A percentile compares a stretch with the other conserved stretches of the same genome.
phyloP scores from a whole-genome alignment of 1,140 invertebrate species.

The Anastrepha obliqua region DNA sequence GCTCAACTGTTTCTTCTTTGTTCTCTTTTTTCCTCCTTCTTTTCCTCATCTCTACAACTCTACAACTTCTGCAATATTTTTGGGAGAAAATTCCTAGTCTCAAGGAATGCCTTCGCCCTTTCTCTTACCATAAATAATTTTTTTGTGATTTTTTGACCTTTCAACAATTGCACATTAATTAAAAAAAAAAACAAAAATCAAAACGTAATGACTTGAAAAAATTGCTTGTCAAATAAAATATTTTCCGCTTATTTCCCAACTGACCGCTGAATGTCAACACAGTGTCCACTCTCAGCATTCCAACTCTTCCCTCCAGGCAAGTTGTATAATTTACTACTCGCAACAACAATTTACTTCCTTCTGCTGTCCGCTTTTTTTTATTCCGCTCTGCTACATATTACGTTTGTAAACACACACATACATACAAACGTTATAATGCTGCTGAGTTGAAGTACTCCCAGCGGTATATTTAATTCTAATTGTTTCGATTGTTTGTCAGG shows the following conservation, averaged over 20 bases:
- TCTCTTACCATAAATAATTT: too few species aligned
- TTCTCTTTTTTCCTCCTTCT: too few species aligned
- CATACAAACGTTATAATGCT: slow-evolving; percentile 8
- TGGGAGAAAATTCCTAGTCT: too few species aligned
- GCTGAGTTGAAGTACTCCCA: slow-evolving; percentile 59
- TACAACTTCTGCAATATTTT: too few species aligned
- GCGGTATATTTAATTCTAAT: slow-evolving; percentile 69
- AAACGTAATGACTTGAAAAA: neutral
- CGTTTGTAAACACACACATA: neutral
- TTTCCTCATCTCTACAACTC: too few species aligned
- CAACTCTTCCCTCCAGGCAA: neutral
- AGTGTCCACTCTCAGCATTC: neutral
- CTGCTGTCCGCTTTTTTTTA: neutral
- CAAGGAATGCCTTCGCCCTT: too few species aligned
- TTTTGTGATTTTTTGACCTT: too few species aligned
- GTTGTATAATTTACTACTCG: neutral
- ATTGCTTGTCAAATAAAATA: neutral
- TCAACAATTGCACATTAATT: too few species aligned
- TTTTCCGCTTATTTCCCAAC: slow-evolving; percentile 38
- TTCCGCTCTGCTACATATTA: neutral
- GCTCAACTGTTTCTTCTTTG: too few species aligned
- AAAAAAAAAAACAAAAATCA: neutral
- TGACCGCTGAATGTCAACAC: slow-evolving; percentile 29
- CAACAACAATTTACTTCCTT: slow-evolving; percentile 18
- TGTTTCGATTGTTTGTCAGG: slow-evolving; percentile 67